Percentiles rank a stretch among this genome's conserved stretches.
phyloP scores from a whole-genome alignment of 2,113 vertebrate species.

The Gymnorhina tibicen region DNA sequence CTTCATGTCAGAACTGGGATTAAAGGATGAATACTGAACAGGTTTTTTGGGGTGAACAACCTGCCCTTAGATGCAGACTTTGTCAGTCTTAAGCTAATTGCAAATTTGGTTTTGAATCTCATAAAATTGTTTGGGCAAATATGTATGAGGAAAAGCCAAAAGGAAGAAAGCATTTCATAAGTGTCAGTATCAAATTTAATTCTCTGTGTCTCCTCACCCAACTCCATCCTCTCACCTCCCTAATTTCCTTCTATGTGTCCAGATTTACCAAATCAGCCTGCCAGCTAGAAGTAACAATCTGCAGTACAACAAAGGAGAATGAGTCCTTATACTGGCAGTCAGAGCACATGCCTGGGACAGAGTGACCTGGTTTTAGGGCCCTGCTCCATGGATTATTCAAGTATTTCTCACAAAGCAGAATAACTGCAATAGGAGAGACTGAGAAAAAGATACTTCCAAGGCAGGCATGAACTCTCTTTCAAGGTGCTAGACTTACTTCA shows the following conservation, averaged over 20 bases:
- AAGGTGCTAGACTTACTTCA: background rate
- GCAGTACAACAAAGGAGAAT: background rate
- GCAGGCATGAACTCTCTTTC: background rate
- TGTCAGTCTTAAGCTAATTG: background rate
- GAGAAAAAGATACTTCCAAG: background rate
- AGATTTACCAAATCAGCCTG: background rate
- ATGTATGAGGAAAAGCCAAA: background rate
- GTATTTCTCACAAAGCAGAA: background rate
- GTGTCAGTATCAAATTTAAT: background rate
- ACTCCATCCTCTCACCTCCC: background rate
- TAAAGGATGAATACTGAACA: background rate
- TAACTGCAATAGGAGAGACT: background rate
- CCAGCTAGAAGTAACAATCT: background rate
- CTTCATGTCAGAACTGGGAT: background rate
- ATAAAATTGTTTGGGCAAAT: background rate
- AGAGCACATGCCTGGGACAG: background rate
- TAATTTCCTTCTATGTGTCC: background rate
- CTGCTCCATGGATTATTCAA: background rate
- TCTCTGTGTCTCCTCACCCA: background rate
- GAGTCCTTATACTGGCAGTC: background rate
- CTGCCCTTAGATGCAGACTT: background rate
- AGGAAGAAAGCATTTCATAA: background rate
- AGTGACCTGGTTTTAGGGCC: background rate
- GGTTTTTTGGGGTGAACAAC: background rate
- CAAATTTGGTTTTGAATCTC: background rate